Evolutionary conservation across 1,140 invertebrate genomes (phyloP), one percentile per base, ranked within the genome.

Genomic region (Drosophila albomicans): DNA sequence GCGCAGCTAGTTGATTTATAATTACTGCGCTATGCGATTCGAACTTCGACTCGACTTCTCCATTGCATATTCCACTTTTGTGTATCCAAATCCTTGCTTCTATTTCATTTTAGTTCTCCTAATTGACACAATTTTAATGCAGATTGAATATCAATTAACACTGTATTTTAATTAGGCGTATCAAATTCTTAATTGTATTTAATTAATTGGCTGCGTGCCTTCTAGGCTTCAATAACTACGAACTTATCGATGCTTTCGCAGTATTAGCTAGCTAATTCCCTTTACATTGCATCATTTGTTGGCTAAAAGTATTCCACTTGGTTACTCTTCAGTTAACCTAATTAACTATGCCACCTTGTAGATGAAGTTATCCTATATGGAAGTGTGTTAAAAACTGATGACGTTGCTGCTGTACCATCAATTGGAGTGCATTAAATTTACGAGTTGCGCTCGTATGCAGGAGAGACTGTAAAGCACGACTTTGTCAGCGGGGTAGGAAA

Each of bases 1-100:
- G 63, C 71, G 59, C 68, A 51, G 80, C 84, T 84, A 88, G 84
- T 84, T 87, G 84, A 87, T 87, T 87, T 87, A 84, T 88, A 87
- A 87, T 87, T 87, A 87, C 79, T 67, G 63, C 59, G 32, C 54
- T n/a, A 30, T 7, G 63, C 59, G 32, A 52, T n/a, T 30, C 16
- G n/a, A 35, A 15, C 5, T 57, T 6, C 46, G 52, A 67, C 41
- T 67, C 35, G 25, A 52, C 41, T 59, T 52, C 35, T 11, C 13
- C 51, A 52, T 51, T 15, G 61, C 59, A 66, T 41, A 5, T 5
- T 57, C 13, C 13, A 11, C 16, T 38, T 41, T 57, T 41, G 20
- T 0, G 15, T 54, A 16, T 35, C n/a, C 16, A 13, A 52, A 69
- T 63, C 15, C 15, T 8, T 49, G 20, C 20, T 25, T 25, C 20